phyloP scores from a whole-genome alignment of 2,797 vertebrate species.

The Scarus forsteni region DNA sequence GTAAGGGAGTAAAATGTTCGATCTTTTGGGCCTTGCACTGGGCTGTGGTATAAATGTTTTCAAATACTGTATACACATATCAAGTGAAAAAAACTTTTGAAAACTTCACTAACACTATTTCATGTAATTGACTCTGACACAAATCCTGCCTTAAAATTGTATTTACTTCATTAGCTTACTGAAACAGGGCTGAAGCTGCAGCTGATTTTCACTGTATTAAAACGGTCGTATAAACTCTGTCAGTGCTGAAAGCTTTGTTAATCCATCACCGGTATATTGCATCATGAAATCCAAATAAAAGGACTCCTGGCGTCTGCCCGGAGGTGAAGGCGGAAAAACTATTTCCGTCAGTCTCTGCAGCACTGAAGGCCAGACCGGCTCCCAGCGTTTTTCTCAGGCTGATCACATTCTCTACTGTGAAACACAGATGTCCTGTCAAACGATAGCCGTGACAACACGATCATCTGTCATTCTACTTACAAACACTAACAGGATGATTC shows the following conservation, averaged over 20 bases:
- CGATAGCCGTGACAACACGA: conserved; percentile 21
- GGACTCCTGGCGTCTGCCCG: conserved; percentile 28
- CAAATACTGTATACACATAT: no score
- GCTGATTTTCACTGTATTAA: background rate
- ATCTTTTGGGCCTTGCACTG: no score
- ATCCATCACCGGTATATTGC: conserved; percentile 35
- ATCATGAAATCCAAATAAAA: conserved; percentile 43
- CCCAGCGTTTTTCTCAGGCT: conserved; percentile 54
- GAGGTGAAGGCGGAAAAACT: conserved; percentile 48
- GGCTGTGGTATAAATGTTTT: no score
- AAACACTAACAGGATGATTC: conserved; percentile 15
- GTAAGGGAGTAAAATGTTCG: no score
- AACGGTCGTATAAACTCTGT: conserved; percentile 2
- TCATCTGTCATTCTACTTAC: conserved; percentile 4
- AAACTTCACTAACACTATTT: no score
- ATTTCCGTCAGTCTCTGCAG: conserved; percentile 48
- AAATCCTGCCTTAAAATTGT: no score
- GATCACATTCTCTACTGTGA: conserved; percentile 56
- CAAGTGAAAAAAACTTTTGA: no score
- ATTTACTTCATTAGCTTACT: background rate
- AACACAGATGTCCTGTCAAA: conserved; percentile 57
- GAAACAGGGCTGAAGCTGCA: conserved; percentile 3
- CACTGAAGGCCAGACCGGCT: conserved; percentile 42
- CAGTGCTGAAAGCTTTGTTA: conserved; percentile 1
- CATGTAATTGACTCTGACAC: no score